These are phyloP conservation scores for Semicossyphus pulcher DNA, from an alignment of 2,113 vertebrate species.

Conservation along the genomic window DNA sequence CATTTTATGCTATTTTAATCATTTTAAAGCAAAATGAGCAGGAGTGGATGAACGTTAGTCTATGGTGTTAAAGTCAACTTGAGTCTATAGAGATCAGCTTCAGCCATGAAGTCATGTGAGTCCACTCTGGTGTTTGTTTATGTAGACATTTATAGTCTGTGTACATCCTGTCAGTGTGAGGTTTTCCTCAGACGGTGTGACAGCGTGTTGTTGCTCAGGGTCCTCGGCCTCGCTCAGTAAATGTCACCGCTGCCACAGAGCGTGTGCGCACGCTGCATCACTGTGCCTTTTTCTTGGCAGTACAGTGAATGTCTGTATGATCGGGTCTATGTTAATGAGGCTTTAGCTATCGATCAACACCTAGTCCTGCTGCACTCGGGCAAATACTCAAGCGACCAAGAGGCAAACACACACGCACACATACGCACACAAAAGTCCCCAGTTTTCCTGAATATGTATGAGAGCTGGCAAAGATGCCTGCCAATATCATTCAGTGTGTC, in stretches of 20 bases:
- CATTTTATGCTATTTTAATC: neutral
- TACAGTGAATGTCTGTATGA: conserved; percentile 50
- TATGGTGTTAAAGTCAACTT: neutral
- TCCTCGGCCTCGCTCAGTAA: conserved; percentile 29
- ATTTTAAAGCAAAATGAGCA: neutral
- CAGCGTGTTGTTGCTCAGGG: conserved; percentile 21
- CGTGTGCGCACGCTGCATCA: conserved; percentile 46
- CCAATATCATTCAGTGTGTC: conserved; percentile 53
- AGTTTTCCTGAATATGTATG: conserved; percentile 60
- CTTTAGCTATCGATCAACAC: conserved; percentile 65
- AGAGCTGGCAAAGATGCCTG: conserved; percentile 39
- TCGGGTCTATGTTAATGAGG: conserved; percentile 68
- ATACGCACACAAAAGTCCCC: conserved; percentile 14
- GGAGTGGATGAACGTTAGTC: no score
- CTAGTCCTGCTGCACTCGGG: conserved; percentile 32
- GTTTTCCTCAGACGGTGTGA: conserved; percentile 26
- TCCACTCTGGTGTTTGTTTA: conserved; percentile 7
- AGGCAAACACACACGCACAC: conserved; percentile 25
- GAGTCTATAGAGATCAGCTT: neutral
- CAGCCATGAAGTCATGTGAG: neutral
- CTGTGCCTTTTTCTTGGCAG: conserved; percentile 60
- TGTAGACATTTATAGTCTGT: conserved; percentile 12
- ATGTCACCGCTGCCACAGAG: conserved; percentile 57
- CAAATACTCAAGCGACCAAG: conserved; percentile 27
- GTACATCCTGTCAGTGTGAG: conserved; percentile 29